A percentile compares a stretch with the other conserved stretches of the same genome.
phyloP scores from a whole-genome alignment of 2,113 vertebrate species.

The Chaetorhynchus papuensis region DNA sequence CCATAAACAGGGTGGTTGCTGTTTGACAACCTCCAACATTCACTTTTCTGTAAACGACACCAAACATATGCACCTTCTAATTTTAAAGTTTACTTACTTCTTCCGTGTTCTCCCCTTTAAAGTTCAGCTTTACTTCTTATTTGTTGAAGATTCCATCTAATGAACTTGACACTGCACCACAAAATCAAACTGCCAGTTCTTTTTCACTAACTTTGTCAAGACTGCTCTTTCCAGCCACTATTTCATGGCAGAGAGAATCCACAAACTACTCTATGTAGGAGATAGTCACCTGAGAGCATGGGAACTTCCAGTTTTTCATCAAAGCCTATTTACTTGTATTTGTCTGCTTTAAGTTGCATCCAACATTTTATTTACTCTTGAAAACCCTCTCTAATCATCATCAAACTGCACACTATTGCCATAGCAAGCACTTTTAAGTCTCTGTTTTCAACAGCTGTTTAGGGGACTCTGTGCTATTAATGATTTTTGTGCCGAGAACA shows the following conservation, averaged over 20 bases:
- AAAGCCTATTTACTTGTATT: background rate
- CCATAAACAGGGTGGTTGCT: background rate
- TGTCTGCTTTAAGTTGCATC: background rate
- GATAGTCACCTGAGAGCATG: background rate
- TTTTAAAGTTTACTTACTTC: background rate
- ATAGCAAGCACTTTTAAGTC: background rate
- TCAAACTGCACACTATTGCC: background rate
- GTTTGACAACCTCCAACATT: background rate
- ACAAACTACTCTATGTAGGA: rapidly evolving
- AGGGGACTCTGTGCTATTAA: background rate
- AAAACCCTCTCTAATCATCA: background rate
- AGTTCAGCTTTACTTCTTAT: background rate
- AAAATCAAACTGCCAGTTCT: background rate
- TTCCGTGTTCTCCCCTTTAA: background rate
- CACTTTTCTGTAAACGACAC: background rate
- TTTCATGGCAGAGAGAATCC: background rate
- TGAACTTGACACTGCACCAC: background rate
- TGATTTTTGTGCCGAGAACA: background rate
- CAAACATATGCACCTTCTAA: rapidly evolving
- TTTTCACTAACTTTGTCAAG: background rate
- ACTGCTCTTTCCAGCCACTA: background rate
- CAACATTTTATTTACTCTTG: background rate
- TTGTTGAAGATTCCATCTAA: background rate
- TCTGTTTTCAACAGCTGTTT: background rate
- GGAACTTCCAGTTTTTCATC: background rate